These are phyloP conservation scores for Drosophila kanekoi DNA, from an alignment of 2,888 invertebrate species.

Conservation along the genomic window DNA sequence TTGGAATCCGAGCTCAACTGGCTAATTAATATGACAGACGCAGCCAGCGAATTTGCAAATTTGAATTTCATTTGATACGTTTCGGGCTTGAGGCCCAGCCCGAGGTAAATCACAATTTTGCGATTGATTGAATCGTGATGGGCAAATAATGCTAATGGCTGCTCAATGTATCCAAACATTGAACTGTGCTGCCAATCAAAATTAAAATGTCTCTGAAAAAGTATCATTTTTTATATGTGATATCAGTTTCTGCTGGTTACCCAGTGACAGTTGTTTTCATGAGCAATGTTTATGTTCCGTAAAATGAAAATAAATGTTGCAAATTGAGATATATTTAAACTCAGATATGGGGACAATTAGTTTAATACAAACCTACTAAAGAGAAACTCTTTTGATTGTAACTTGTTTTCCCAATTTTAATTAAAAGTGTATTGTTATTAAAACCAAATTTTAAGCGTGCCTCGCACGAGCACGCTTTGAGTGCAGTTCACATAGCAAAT, in stretches of 20 bases:
- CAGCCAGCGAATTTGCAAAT: constrained; percentile 55
- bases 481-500: constrained; percentile 40
- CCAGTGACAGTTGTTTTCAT: neutral
- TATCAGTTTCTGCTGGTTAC: neutral
- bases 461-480: constrained; percentile 11
- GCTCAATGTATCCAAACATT: constrained; percentile 9
- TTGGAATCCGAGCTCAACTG: constrained; percentile 6
- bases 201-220: neutral
- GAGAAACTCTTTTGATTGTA: neutral
- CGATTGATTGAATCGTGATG: constrained; percentile 30
- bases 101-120: constrained; percentile 24
- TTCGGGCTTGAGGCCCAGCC: constrained; percentile 10
- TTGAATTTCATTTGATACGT: constrained; percentile 40
- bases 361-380: neutral
- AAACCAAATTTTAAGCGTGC: neutral
- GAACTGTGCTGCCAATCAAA: neutral
- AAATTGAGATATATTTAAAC: neutral
- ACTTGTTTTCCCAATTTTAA: constrained; percentile 8
- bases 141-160: constrained; percentile 30
- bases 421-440: constrained; percentile 20
- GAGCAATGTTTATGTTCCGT: neutral
- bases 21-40: constrained; percentile 77
- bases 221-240: neutral
- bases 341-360: neutral
- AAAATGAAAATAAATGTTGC: neutral